Evolutionary conservation across 2,888 invertebrate genomes (phyloP).

Genomic region (Apodemia hepburni): DNA sequence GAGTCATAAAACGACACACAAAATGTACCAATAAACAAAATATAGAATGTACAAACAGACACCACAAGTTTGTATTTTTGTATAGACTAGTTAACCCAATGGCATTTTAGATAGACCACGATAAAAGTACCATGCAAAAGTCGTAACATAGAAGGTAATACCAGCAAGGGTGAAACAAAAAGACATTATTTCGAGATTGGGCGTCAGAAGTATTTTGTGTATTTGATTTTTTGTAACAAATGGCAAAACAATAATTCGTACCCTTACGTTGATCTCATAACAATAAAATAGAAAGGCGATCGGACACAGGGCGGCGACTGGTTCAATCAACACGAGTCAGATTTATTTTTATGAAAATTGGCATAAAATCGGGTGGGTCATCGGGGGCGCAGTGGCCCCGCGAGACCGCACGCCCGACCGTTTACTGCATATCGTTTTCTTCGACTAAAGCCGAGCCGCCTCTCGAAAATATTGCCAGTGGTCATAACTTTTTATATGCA

Average conservation of each 20-base stretch:
- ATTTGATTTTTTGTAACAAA: conserved; percentile 54
- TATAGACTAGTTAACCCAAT: neutral
- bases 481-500: conserved; percentile 80
- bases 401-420: conserved; percentile 76
- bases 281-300: conserved; percentile 79
- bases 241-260: conserved; percentile 78
- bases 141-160: neutral
- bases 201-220: neutral
- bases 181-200: conserved; percentile 1
- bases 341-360: conserved; percentile 81
- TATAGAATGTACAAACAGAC: too few relatives aligned
- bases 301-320: conserved; percentile 68
- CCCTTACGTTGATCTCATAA: conserved; percentile 75
- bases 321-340: conserved; percentile 78
- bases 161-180: conserved; percentile 3
- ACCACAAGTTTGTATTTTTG: too few relatives aligned
- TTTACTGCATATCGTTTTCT: conserved; percentile 80
- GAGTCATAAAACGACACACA: too few relatives aligned
- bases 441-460: conserved; percentile 46
- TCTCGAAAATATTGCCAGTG: conserved; percentile 74
- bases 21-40: too few relatives aligned
- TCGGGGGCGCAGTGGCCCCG: conserved; percentile 64
- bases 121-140: neutral
- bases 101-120: neutral
- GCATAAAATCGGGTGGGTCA: conserved; percentile 78